These are phyloP conservation scores for Leucoma salicis DNA, from an alignment of 2,888 invertebrate genomes.

Conservation along the genomic window DNA sequence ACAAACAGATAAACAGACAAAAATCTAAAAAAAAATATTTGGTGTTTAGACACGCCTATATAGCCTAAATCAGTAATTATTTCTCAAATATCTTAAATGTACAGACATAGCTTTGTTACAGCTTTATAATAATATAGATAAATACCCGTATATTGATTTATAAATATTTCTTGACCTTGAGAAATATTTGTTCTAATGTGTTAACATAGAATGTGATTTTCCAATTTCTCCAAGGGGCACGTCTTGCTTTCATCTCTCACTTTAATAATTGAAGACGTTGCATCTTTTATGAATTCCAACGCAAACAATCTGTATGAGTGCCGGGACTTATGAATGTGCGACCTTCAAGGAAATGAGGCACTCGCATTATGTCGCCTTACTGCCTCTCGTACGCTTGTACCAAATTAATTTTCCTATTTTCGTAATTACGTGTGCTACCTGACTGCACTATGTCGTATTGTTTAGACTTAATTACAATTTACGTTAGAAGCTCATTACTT, in stretches of 20 bases:
- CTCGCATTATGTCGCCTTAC: conserved; percentile 1
- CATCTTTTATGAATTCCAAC: conserved; percentile 49
- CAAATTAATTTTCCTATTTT: conserved; percentile 46
- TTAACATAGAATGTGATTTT: not conserved
- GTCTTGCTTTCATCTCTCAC: conserved; percentile 15
- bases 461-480: conserved; percentile 37
- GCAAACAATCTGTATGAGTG: conserved; percentile 50
- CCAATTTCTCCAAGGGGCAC: conserved; percentile 1
- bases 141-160: not conserved
- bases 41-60: no score
- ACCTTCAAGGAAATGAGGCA: conserved; percentile 42
- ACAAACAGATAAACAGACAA: no score
- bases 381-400: conserved; percentile 14
- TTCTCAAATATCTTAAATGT: no score
- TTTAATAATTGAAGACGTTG: conserved; percentile 35
- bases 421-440: conserved; percentile 42
- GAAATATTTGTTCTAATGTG: not conserved
- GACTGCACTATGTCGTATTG: conserved; percentile 33
- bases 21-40: no score
- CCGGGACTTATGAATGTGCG: conserved; percentile 48
- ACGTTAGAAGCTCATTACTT: conserved; percentile 7
- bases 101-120: no score
- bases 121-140: no score
- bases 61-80: no score
- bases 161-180: not conserved